Evolutionary conservation across 2,888 invertebrate genomes (phyloP).

Genomic region (Metalampra italica): DNA sequence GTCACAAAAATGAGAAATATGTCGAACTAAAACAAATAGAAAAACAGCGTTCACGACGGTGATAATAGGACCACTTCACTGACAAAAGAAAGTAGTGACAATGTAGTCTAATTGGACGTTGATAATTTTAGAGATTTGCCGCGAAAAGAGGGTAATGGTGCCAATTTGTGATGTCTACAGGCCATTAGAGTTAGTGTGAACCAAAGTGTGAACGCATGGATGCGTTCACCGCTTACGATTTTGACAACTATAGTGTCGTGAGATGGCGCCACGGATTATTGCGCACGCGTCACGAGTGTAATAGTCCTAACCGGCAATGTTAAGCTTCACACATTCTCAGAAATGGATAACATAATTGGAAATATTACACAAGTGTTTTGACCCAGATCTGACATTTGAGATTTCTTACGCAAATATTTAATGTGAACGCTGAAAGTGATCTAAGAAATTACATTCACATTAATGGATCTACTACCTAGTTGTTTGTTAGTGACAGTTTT

Average conservation of each 20-base stretch:
- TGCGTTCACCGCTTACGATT: constrained; percentile 48
- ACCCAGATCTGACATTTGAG: too few species aligned
- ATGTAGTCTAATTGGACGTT: constrained; percentile 41
- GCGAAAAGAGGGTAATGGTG: constrained; percentile 47
- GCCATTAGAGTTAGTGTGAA: constrained; percentile 28
- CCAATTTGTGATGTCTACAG: constrained; percentile 51
- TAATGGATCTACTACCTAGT: too few species aligned
- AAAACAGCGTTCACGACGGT: constrained; percentile 10
- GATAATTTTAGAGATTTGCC: constrained; percentile 41
- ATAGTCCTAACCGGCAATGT: background rate
- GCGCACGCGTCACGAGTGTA: constrained; percentile 41
- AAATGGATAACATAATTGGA: too few species aligned
- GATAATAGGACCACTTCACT: constrained; percentile 13
- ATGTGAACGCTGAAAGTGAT: too few species aligned
- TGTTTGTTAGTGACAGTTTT: too few species aligned
- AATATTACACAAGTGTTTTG: too few species aligned
- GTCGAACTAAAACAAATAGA: constrained; percentile 27
- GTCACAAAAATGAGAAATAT: constrained; percentile 29
- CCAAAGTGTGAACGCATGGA: constrained; percentile 21
- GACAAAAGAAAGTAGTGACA: constrained; percentile 23
- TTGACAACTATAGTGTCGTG: constrained; percentile 51
- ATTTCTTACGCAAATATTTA: too few species aligned
- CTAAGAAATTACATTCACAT: too few species aligned
- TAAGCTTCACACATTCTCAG: background rate
- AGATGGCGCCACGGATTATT: constrained; percentile 55